Evolutionary conservation across 1,140 invertebrate genomes (phyloP).

Genomic region (Psix sp.): DNA sequence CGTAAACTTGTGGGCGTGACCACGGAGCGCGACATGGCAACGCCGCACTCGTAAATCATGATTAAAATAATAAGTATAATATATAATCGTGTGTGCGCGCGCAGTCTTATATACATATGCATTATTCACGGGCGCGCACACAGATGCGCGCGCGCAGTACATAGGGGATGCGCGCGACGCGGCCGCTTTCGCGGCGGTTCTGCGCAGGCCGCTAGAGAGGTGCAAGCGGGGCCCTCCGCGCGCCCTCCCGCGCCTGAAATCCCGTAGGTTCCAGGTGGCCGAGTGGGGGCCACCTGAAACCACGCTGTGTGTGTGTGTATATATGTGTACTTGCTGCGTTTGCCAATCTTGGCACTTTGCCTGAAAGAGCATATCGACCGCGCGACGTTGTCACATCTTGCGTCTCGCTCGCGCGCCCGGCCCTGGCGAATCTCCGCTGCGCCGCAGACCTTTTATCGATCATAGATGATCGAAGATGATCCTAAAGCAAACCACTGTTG

Average conservation of each 20-base stretch:
- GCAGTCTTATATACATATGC: conserved; percentile 54
- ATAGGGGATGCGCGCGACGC: conserved; percentile 74
- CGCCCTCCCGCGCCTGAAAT: conserved; percentile 60
- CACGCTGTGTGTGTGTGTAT: conserved; percentile 64
- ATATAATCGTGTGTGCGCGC: conserved; percentile 62
- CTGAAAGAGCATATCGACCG: conserved; percentile 78
- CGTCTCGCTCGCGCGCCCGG: conserved; percentile 46
- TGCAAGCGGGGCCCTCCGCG: conserved; percentile 29
- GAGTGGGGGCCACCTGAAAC: conserved; percentile 68
- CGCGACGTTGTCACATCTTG: conserved; percentile 74
- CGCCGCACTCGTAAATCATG: conserved; percentile 74
- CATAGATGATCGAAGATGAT: conserved; percentile 51
- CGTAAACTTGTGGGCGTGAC: conserved; percentile 71
- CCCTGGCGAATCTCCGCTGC: conserved; percentile 65
- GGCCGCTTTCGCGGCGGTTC: conserved; percentile 62
- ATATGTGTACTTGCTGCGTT: conserved; percentile 67
- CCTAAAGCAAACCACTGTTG: conserved; percentile 26
- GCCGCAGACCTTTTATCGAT: conserved; percentile 57
- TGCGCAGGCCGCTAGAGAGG: conserved; percentile 22
- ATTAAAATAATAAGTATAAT: conserved; percentile 77
- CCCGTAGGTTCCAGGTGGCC: conserved; percentile 64
- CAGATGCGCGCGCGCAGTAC: conserved; percentile 50
- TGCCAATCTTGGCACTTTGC: conserved; percentile 78
- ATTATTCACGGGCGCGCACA: conserved; percentile 44
- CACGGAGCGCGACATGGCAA: conserved; percentile 67